Base-by-base conservation (phyloP, 2,113 vertebrate species). In the Cyanoramphus novaezelandiae region DNA sequence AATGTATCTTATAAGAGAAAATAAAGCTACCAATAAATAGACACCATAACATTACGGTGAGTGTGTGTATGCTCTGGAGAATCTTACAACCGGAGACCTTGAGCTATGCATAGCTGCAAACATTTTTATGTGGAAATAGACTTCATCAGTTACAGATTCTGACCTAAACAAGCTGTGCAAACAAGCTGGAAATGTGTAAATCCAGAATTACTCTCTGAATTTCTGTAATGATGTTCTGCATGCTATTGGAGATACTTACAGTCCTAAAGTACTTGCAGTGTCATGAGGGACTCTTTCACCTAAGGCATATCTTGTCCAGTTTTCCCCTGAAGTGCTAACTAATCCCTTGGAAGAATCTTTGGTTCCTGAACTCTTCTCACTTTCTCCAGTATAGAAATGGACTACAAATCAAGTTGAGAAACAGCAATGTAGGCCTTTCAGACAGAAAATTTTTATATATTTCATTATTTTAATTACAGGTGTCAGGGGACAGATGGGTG, bases 401-500 rank as follows among this genome's bases (percentile, higher is more conserved):
- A 50, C 15, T 35, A 49, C 33, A 70, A 55, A 79, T 65, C 16
- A 28, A 5, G 2, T 39, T 70, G 31, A 31, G 62, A 96, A 82
- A 83, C 17, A 78, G 12, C 25, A 57, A 5, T 5, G 20, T 63
- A 70, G 57, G 3, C 3, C n/a, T 82, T 39, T 14, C 3, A 50
- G 53, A 29, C 1, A 37, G 17, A 29, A 65, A 72, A 19, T 44
- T 18, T 27, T 3, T 47, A 15, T 33, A 4, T n/a, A 27, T 55
- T 7, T 86, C 31, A 70, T 74, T 47, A 55, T 27, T 68, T 69
- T 53, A 35, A 46, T 79, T 71, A 43, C 13, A 68, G 13, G 3
- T 78, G 3, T 23, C 0, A 0, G 2, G 2, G 5, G 10, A 10
- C 7, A 44, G 50, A 21, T 4, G 12, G 7, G 8, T 3, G 13